Evolutionary conservation across 30 jellyfish, hydroid and myxozoan genomes (phyloP), one percentile per base, ranked within the genome.

Genomic region (Cassiopea andromeda): DNA sequence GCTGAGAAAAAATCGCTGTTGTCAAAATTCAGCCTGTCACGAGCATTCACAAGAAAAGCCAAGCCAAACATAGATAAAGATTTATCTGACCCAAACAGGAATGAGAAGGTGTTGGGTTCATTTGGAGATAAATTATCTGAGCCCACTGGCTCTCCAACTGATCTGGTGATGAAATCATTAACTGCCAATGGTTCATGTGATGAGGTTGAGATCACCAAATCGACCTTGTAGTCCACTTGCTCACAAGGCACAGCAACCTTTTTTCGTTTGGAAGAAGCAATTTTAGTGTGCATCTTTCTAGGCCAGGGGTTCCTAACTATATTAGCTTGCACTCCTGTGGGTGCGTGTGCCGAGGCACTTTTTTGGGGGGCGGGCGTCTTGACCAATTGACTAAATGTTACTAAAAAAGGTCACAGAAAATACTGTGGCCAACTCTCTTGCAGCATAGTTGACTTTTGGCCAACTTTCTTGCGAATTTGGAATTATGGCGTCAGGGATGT

Each of bases 1-100:
- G 87, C 78, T 1, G 78, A 49, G 15, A 85, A 73, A 46, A 75
- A 17, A 1, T 75, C 80, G 17, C 8, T 82, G 14, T 15, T 82
- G 1, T 45, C 48, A 48, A 15, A 69, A 18, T 16, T 48, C 50
- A 77, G 70, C 50, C 17, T 61, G 38, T 16, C 57, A 15, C 38
- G 7, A 15, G 16, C 4, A 70, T 70, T 70, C 14, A 3, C 79
- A 7, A 70, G 79, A 19, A 70, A 19, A 43, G 5, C 79, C 15
- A 70, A 70, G 50, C 16, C 79, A 7, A 43, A 43, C 3, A 19
- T 3, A 66, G 75, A 19, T 6, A 7, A 66, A 2, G 75, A 6
- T 2, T 7, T 2, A 66, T 7, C 7, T 50, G 64, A 50, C 8
- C 9, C 9, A 2, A 9, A 50, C 5, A 50, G 5, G 64, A n/a